These are phyloP conservation scores for Stigmatopora nigra DNA, from an alignment of 2,113 vertebrate genomes.

Conservation along the genomic window DNA sequence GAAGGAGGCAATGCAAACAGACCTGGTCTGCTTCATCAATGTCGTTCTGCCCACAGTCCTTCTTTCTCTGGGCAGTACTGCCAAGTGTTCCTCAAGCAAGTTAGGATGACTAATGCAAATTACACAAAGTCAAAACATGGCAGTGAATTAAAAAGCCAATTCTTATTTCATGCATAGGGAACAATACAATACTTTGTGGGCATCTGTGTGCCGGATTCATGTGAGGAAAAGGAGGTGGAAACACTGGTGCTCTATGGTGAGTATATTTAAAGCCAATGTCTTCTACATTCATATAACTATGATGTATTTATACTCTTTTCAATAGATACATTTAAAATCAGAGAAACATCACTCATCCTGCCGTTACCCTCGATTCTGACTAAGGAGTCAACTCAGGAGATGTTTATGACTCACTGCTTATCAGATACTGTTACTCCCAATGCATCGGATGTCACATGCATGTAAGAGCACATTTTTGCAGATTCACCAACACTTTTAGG, in stretches of 20 bases:
- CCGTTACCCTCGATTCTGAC: constrained; percentile 66
- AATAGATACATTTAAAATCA: constrained; percentile 68
- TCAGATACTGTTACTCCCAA: constrained; percentile 39
- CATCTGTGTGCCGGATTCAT: constrained; percentile 78
- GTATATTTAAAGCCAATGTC: constrained; percentile 22
- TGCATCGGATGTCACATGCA: constrained; percentile 60
- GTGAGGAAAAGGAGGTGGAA: constrained; percentile 70
- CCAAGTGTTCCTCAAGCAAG: constrained; percentile 73
- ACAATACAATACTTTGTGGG: constrained; percentile 70
- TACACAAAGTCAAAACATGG: not conserved
- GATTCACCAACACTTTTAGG: too few relatives aligned
- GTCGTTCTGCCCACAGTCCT: constrained; percentile 55
- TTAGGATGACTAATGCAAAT: constrained; percentile 26
- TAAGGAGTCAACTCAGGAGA: constrained; percentile 56
- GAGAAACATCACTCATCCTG: constrained; percentile 63
- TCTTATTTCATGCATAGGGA: constrained; percentile 52
- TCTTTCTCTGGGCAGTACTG: constrained; percentile 75
- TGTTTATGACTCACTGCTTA: constrained; percentile 63
- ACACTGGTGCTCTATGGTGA: constrained; percentile 65
- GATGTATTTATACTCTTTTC: constrained; percentile 3
- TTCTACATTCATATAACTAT: not conserved
- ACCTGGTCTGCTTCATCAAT: constrained; percentile 71
- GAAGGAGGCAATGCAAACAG: constrained; percentile 72
- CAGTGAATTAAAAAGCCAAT: not conserved
- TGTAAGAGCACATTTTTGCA: constrained; percentile 76